Evolutionary conservation across 2,113 vertebrate genomes (phyloP).

Genomic region (Eolophus roseicapilla): DNA sequence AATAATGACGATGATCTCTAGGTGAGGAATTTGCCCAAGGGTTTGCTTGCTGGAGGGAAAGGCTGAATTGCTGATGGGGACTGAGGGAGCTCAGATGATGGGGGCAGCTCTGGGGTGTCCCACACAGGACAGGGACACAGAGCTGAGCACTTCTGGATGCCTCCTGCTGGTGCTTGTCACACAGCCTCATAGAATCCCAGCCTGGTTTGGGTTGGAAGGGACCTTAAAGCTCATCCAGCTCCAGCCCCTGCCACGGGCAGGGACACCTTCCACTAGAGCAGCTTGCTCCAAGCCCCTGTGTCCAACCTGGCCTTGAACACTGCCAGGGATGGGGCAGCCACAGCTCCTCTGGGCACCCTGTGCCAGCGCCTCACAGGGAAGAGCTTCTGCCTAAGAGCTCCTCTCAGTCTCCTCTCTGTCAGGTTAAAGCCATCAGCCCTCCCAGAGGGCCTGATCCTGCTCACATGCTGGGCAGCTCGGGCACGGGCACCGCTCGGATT

Average conservation of each 20-base stretch:
- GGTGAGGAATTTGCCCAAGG: neutral
- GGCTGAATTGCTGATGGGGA: neutral
- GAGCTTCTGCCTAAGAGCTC: neutral
- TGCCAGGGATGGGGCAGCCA: too few species aligned
- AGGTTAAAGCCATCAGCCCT: neutral
- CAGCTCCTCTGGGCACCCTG: too few species aligned
- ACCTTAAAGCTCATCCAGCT: neutral
- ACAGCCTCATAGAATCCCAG: neutral
- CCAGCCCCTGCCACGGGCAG: too few species aligned
- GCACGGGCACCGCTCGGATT: accelerated
- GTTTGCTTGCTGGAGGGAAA: neutral
- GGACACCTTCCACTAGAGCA: neutral
- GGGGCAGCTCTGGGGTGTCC: neutral
- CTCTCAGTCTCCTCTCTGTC: neutral
- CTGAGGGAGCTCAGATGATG: neutral
- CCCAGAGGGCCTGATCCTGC: neutral
- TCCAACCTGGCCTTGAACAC: too few species aligned
- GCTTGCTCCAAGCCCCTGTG: neutral
- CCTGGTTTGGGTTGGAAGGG: neutral
- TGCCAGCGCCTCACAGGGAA: neutral
- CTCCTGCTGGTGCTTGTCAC: neutral
- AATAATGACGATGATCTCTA: neutral
- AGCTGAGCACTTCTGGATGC: neutral
- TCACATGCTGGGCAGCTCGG: accelerated
- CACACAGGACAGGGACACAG: neutral